These are phyloP conservation scores for Drosophila seclusa DNA, from an alignment of 2,888 invertebrate species.

Conservation along the genomic window DNA sequence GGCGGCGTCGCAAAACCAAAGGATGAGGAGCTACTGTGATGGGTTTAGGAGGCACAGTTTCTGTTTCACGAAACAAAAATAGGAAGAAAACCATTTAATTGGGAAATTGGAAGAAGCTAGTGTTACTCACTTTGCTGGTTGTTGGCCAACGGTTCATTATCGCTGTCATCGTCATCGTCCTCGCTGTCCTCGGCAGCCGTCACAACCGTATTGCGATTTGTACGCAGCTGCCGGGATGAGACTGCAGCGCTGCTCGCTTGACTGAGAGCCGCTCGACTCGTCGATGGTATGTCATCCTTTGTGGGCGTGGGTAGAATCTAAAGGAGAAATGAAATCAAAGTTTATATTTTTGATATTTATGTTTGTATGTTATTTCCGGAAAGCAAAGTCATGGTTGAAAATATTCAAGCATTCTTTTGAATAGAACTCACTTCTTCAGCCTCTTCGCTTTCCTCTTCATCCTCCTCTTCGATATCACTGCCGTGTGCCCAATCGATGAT, in stretches of 20 bases:
- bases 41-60: conserved; percentile 54
- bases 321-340: neutral
- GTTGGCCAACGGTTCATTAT: conserved; percentile 82
- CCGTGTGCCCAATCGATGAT: conserved; percentile 83
- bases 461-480: conserved; percentile 82
- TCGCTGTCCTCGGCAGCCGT: conserved; percentile 66
- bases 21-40: conserved; percentile 70
- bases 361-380: neutral
- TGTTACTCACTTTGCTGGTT: conserved; percentile 78
- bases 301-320: conserved; percentile 83
- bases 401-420: too few relatives aligned
- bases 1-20: conserved; percentile 66
- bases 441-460: conserved; percentile 75
- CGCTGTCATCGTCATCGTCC: conserved; percentile 81
- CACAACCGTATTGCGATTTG: conserved; percentile 83
- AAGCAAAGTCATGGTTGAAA: neutral
- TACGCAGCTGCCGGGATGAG: conserved; percentile 80
- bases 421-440: conserved; percentile 68
- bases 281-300: conserved; percentile 75
- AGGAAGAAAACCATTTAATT: neutral
- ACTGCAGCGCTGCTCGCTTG: conserved; percentile 33
- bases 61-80: conserved; percentile 21
- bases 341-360: neutral
- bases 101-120: neutral
- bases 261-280: conserved; percentile 73